Evolutionary conservation across 2,888 invertebrate species (phyloP), one percentile per base, ranked within the genome.

Genomic region (Sipha maydis): DNA sequence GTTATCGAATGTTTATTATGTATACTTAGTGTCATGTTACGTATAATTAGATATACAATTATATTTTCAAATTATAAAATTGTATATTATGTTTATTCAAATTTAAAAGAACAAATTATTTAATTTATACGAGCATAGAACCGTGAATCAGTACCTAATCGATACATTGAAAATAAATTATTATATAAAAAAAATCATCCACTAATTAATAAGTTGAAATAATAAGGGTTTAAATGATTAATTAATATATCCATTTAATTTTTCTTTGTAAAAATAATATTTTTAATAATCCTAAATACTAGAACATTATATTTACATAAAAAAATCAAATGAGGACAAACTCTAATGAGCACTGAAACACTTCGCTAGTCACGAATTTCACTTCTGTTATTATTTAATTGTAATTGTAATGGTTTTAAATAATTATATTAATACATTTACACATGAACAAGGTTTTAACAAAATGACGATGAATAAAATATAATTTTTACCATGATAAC

Each of bases 341-440:
- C 69, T 83, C n/a, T 80, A 82, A 25, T 75, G 54, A 73, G 73
- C 73, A 69, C 48, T 34, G 73, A 75, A 83, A 83, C 73, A 83
- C 56, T 75, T 75, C 38, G 73, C 34, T 83, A 56, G 73, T 56
- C 83, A 83, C 56, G 83, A 83, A 73, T 83, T 83, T 83, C 73
- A 56, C 73, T 83, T 83, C 75, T 75, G 73, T 34, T 19, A 56
- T 75, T 56, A 75, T 83, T 83, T 83, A 83, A 38, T 38, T 75
- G 73, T n/a, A 83, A 83, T 56, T 83, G 34, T 34, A 31, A 17
- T 17, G 19, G 71, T 34, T 56, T 48, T 41, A 28, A 73, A 34
- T n/a, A 73, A 54, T 56, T 4, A 48, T 48, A 71, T 83, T 71
- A 71, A 83, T 83, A 38, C 14, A 71, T 2, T 2, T 67, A 28